These are phyloP conservation scores for Hofmannophila pseudospretella DNA, from an alignment of 2,888 invertebrate genomes.

Conservation along the genomic window DNA sequence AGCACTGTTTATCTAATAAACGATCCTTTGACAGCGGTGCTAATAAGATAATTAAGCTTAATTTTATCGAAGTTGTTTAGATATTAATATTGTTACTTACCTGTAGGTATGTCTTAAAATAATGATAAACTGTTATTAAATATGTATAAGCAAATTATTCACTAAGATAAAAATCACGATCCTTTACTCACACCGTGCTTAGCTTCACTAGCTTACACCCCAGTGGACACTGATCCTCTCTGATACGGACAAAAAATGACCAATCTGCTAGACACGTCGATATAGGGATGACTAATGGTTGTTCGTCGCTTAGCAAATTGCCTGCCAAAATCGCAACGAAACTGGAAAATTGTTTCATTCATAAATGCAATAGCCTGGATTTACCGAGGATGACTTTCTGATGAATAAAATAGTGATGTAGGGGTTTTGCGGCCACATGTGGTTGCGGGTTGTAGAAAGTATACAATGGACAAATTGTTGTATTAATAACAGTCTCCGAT, in stretches of 20 bases:
- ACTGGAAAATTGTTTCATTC: constrained; percentile 75
- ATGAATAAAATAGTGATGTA: constrained; percentile 57
- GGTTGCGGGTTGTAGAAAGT: constrained; percentile 31
- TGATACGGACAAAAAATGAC: constrained; percentile 62
- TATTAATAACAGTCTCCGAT: constrained; percentile 31
- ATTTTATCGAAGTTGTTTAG: too few relatives aligned
- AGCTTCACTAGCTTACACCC: too few relatives aligned
- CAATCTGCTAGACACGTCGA: constrained; percentile 59
- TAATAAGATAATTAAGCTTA: not conserved
- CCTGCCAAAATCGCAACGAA: constrained; percentile 60
- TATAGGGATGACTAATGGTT: constrained; percentile 70
- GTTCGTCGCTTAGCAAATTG: constrained; percentile 64
- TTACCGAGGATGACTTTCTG: constrained; percentile 51
- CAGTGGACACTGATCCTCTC: constrained; percentile 43
- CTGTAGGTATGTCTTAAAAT: too few relatives aligned
- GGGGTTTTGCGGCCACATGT: constrained; percentile 51
- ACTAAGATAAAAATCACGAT: too few relatives aligned
- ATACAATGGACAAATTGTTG: constrained; percentile 45
- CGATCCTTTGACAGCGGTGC: not conserved
- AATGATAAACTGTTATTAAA: too few relatives aligned
- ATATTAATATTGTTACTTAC: too few relatives aligned
- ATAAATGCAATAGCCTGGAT: constrained; percentile 65
- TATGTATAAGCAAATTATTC: too few relatives aligned
- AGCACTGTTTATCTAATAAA: constrained; percentile 25
- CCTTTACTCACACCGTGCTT: too few relatives aligned